Evolutionary conservation across 2,888 invertebrate species (phyloP).

Genomic region (Athrips mouffetella): DNA sequence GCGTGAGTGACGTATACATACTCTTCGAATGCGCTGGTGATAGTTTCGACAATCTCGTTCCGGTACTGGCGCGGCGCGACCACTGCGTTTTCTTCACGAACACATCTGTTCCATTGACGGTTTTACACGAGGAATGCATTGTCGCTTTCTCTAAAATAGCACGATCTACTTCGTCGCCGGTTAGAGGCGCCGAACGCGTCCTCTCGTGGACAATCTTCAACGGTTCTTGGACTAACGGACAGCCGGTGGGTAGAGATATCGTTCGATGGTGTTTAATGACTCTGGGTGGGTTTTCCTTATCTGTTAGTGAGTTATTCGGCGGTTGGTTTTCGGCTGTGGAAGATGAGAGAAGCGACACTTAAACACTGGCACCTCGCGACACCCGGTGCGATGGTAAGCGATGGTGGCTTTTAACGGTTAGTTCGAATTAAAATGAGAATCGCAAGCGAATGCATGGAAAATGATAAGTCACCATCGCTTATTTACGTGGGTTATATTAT

Average conservation of each 20-base stretch:
- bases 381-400: conserved; percentile 55
- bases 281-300: conserved; percentile 46
- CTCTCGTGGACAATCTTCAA: conserved; percentile 79
- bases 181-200: conserved; percentile 83
- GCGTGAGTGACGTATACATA: conserved; percentile 49
- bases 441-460: not conserved
- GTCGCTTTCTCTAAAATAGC: conserved; percentile 51
- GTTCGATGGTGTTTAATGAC: conserved; percentile 64
- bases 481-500: conserved; percentile 5
- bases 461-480: conserved; percentile 3
- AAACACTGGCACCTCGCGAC: conserved; percentile 64
- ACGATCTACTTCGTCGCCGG: conserved; percentile 70
- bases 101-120: conserved; percentile 55
- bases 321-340: conserved; percentile 68
- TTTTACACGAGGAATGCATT: conserved; percentile 54
- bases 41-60: conserved; percentile 63
- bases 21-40: conserved; percentile 72
- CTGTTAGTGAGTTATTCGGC: conserved; percentile 66
- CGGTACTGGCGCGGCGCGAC: conserved; percentile 67
- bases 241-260: conserved; percentile 62
- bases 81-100: conserved; percentile 50
- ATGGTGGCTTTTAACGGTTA: conserved; percentile 21
- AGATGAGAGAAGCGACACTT: conserved; percentile 68
- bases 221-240: conserved; percentile 55
- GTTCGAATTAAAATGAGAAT: not conserved